Evolutionary conservation across 2,113 vertebrate genomes (phyloP), one percentile per base, ranked within the genome.

Genomic region (Pogonocichla stellata): DNA sequence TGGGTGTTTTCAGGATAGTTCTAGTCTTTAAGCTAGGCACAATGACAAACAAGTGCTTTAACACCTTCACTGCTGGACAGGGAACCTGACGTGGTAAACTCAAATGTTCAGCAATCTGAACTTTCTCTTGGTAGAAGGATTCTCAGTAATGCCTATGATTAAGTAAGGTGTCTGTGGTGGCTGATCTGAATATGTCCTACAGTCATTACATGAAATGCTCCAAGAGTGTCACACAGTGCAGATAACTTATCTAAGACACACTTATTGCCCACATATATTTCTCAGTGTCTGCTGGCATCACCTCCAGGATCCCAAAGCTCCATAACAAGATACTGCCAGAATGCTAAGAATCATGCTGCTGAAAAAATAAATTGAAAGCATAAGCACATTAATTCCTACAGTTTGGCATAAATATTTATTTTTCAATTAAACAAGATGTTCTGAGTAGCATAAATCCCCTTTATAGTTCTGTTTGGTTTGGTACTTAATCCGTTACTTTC

Each of bases 381-480:
- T 65, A 90, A 92, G 84, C 77, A 50, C 43, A 78, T 92, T 79
- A 11, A 69, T 91, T 80, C 65, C 82, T 88, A 62, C 62, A 85
- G 56, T 65, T 81, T 71, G 74, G n/a, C 64, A 73, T 77, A 72
- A 80, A 77, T 85, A 62, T 88, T 62, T 48, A 69, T 51, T 61
- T 92, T 95, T 92, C 86, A 58, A 96, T 96, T 93, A 96, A 86
- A 94, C 53, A 75, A 91, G 80, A 69, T 78, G 90, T 90, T 94
- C 92, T 85, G 87, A 92, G 86, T 75, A 51, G 65, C 40, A 92
- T 93, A 97, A 98, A 97, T 97, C 86, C 62, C 25, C 66, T 96
- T 93, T 95, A 95, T 82, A 48, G 82, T 86, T 95, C 33, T 82
- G 71, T 91, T 96, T 77, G 10, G 82, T 96, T 96, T 89, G 79